These are phyloP conservation scores for Sinocyclocheilus maitianheensis DNA, from an alignment of 2,113 vertebrate genomes.

Conservation along the genomic window DNA sequence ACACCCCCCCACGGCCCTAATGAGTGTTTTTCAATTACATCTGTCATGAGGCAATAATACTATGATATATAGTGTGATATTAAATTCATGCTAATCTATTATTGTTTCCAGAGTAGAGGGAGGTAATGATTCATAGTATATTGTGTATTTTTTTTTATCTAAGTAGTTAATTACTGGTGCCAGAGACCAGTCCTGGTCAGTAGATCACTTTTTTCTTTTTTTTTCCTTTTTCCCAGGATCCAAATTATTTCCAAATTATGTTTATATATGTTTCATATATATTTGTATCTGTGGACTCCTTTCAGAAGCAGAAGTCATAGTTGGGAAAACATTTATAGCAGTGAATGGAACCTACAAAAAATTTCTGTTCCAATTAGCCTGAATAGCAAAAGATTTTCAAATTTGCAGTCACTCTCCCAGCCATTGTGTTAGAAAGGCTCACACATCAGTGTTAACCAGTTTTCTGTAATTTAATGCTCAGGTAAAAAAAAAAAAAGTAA, in stretches of 20 bases:
- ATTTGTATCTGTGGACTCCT: too few relatives aligned
- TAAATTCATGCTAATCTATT: slow-evolving; percentile 96
- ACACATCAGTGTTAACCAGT: neutral
- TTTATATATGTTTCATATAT: neutral
- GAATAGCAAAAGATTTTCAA: neutral
- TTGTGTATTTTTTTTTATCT: slow-evolving; percentile 6
- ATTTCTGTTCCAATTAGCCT: neutral
- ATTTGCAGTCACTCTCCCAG: neutral
- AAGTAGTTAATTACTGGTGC: slow-evolving; percentile 26
- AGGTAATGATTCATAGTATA: slow-evolving; percentile 39
- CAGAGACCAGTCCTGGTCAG: neutral
- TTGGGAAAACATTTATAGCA: neutral
- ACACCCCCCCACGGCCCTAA: slow-evolving; percentile 88
- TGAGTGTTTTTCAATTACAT: slow-evolving; percentile 99
- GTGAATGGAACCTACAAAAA: neutral
- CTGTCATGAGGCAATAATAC: slow-evolving; percentile 95
- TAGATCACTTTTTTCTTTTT: neutral
- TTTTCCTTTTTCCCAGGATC: neutral
- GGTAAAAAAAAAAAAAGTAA: neutral
- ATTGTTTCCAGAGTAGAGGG: slow-evolving; percentile 71
- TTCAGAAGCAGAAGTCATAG: neutral
- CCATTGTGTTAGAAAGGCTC: neutral
- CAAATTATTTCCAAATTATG: neutral
- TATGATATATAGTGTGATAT: slow-evolving; percentile 99
- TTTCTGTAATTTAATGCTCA: neutral